phyloP scores from a whole-genome alignment of 2,113 vertebrate species.

The Nipponia nippon region DNA sequence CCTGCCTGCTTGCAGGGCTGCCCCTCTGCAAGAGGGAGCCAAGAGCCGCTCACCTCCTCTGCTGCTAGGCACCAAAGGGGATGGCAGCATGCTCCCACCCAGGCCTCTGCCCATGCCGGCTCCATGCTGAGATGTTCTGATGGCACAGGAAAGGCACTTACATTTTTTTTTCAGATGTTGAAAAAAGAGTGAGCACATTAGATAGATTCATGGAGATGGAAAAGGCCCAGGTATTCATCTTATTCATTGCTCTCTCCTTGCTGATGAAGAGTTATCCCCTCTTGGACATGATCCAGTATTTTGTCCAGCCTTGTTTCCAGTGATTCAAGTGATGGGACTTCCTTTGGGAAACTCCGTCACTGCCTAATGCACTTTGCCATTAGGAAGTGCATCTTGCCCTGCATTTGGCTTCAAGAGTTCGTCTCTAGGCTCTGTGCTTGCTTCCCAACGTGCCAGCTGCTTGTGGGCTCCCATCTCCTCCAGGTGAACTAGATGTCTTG shows the following conservation, averaged over 20 bases:
- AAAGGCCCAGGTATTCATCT: slow-evolving; percentile 3
- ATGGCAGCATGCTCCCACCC: background rate
- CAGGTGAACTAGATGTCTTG: background rate
- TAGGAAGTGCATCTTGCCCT: background rate
- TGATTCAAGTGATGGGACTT: slow-evolving; percentile 18
- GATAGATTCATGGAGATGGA: background rate
- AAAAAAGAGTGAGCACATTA: background rate
- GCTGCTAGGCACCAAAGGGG: background rate
- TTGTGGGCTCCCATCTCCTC: background rate
- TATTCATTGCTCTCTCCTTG: background rate
- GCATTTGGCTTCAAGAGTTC: background rate
- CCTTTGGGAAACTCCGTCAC: background rate
- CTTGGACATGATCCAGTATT: slow-evolving; percentile 20
- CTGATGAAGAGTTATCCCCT: slow-evolving; percentile 33
- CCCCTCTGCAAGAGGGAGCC: background rate
- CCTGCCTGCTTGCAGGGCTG: background rate
- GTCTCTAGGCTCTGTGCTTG: background rate
- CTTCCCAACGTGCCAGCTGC: background rate
- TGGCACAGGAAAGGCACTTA: slow-evolving; percentile 3
- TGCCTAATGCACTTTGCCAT: slow-evolving; percentile 13
- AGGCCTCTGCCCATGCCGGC: background rate
- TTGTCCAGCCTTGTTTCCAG: slow-evolving; percentile 31
- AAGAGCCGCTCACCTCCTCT: background rate
- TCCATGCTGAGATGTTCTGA: background rate
- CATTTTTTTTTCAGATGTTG: background rate